These are phyloP conservation scores for Tachysurus fulvidraco DNA, from an alignment of 2,113 vertebrate genomes.

Conservation along the genomic window DNA sequence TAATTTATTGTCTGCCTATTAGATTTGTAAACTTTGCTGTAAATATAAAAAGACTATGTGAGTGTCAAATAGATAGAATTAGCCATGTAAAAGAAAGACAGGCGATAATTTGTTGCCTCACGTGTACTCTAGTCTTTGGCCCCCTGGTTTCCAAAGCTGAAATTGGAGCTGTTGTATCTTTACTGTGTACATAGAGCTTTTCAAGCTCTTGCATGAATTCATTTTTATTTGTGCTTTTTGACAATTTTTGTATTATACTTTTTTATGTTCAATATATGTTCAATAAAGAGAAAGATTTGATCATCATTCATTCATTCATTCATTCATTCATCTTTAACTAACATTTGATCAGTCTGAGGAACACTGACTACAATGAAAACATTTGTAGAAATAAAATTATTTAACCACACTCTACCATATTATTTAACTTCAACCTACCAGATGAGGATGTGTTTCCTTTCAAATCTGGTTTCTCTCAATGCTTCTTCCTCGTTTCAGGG, in stretches of 20 bases:
- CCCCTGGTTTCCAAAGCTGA: not conserved
- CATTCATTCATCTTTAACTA: not conserved
- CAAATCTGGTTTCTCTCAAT: too few relatives aligned
- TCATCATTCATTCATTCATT: not conserved
- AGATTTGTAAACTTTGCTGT: not conserved
- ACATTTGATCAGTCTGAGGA: not conserved
- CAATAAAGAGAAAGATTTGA: not conserved
- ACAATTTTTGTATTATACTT: not conserved
- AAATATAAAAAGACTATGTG: not conserved
- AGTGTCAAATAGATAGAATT: not conserved
- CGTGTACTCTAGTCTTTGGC: not conserved
- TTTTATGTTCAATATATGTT: not conserved
- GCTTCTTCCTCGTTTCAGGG: too few relatives aligned
- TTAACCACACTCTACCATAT: too few relatives aligned
- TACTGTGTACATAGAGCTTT: not conserved
- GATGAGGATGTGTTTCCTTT: too few relatives aligned
- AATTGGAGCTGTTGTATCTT: not conserved
- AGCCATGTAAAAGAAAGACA: not conserved
- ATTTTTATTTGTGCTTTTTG: not conserved
- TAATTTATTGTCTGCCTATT: conserved; percentile 9
- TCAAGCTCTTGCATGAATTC: not conserved
- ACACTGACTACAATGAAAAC: not conserved
- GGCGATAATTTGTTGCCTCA: too few relatives aligned
- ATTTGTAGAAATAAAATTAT: too few relatives aligned
- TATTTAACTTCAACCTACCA: too few relatives aligned